These are phyloP conservation scores for Lipophrys pholis DNA, from an alignment of 2,113 vertebrate genomes.

Conservation along the genomic window DNA sequence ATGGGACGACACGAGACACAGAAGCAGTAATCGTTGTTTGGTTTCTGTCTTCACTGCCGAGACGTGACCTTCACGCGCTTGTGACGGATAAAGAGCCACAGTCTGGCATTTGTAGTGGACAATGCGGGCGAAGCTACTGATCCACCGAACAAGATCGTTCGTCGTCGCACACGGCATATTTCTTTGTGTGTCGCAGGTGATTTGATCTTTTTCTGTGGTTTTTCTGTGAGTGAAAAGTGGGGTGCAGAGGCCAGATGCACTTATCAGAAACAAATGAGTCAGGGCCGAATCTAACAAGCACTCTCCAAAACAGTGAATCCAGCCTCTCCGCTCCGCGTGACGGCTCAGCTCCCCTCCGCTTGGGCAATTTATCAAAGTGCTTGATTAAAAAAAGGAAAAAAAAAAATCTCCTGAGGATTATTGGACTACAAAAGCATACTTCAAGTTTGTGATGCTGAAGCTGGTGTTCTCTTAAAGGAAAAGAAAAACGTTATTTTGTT, in stretches of 20 bases:
- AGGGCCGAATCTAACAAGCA: constrained; percentile 59
- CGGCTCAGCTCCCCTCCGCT: constrained; percentile 36
- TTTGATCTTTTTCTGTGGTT: constrained; percentile 42
- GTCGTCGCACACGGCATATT: constrained; percentile 11
- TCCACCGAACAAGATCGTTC: constrained; percentile 5
- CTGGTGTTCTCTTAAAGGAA: constrained; percentile 23
- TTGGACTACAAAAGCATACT: constrained; percentile 28
- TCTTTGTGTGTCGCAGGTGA: constrained; percentile 22
- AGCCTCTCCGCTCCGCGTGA: constrained; percentile 56
- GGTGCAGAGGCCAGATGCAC: constrained; percentile 31
- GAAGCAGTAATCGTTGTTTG: not conserved
- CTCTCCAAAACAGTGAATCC: constrained; percentile 51
- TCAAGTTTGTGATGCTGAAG: constrained; percentile 17
- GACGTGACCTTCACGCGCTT: not conserved
- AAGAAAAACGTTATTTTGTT: constrained; percentile 21
- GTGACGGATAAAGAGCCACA: constrained; percentile 10
- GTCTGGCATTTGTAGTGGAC: constrained; percentile 3
- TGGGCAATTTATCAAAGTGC: constrained; percentile 62
- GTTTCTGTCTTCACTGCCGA: not conserved
- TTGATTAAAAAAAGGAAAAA: constrained; percentile 15
- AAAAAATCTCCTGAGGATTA: constrained; percentile 20
- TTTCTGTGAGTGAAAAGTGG: constrained; percentile 35
- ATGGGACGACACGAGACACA: not conserved
- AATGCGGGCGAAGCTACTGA: constrained; percentile 7
- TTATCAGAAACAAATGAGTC: constrained; percentile 66